Percentiles rank a stretch among this genome's conserved stretches.
These are phyloP conservation scores for Aphelenchoides besseyi DNA, from an alignment of 1,140 invertebrate species.

Conservation along the genomic window DNA sequence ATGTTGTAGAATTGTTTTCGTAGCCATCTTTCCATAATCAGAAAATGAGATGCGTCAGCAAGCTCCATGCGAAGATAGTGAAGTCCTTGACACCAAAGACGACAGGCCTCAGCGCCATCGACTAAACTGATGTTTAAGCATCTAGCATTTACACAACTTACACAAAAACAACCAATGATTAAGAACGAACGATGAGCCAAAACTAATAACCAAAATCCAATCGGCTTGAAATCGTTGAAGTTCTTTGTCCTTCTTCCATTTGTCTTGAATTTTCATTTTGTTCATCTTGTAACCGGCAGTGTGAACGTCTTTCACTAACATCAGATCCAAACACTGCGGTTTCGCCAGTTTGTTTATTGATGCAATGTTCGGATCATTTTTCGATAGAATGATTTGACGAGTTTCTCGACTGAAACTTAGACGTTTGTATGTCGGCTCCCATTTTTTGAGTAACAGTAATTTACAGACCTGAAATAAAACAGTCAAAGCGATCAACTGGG, in stretches of 20 bases:
- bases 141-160: conserved; percentile 28
- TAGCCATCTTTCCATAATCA: conserved; percentile 55
- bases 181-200: conserved; percentile 53
- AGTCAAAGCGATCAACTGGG: conserved; percentile 2
- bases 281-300: conserved; percentile 44
- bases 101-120: conserved; percentile 33
- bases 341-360: conserved; percentile 28
- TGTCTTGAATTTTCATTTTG: conserved; percentile 56
- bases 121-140: conserved; percentile 24
- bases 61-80: conserved; percentile 54
- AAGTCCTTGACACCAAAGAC: conserved; percentile 53
- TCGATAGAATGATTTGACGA: conserved; percentile 52
- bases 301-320: conserved; percentile 50
- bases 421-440: conserved; percentile 54
- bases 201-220: conserved; percentile 52
- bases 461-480: conserved; percentile 49
- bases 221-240: conserved; percentile 49
- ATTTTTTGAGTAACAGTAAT: conserved; percentile 54
- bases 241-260: conserved; percentile 60
- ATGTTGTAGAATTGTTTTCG: conserved; percentile 54
- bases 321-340: conserved; percentile 42
- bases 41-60: conserved; percentile 42
- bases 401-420: conserved; percentile 51
- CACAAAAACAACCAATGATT: conserved; percentile 58
- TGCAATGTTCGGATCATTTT: conserved; percentile 28